Percentiles rank a stretch among this genome's conserved stretches.
Conservation (phyloP, 2,797 vertebrate genomes). For the Gymnodraco acuticeps region DNA sequence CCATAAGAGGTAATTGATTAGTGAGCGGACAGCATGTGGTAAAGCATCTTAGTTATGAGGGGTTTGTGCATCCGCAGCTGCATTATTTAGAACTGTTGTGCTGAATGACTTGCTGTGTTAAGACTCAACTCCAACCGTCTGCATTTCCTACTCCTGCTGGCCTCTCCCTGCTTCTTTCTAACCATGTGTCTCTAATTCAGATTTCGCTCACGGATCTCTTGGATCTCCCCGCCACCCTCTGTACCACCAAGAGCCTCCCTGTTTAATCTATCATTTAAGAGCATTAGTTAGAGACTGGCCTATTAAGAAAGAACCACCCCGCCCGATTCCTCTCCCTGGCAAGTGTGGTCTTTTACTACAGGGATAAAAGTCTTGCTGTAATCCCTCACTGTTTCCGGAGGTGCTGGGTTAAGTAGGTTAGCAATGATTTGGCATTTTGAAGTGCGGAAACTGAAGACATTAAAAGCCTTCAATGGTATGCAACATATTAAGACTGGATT, state of each 20-base stretch:
- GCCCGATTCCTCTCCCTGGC: slow-evolving; percentile 41
- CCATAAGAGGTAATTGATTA: slow-evolving; percentile 31
- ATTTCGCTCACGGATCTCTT: slow-evolving; percentile 63
- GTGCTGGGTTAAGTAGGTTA: slow-evolving; percentile 77
- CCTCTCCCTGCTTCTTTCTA: slow-evolving; percentile 23
- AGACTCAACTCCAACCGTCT: slow-evolving; percentile 22
- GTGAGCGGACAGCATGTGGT: slow-evolving; percentile 6
- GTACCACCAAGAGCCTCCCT: slow-evolving; percentile 56
- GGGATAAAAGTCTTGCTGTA: slow-evolving; percentile 68
- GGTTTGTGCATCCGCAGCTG: slow-evolving; percentile 25
- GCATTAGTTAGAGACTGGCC: slow-evolving; percentile 67
- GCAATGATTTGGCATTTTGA: slow-evolving; percentile 79
- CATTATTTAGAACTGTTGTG: slow-evolving; percentile 43
- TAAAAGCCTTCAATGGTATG: slow-evolving; percentile 76
- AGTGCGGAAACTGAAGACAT: slow-evolving; percentile 77
- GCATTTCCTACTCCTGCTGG: slow-evolving; percentile 17
- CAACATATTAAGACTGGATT: slow-evolving; percentile 75
- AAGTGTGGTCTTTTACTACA: slow-evolving; percentile 60
- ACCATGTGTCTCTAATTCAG: slow-evolving; percentile 47
- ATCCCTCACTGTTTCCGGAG: slow-evolving; percentile 68
- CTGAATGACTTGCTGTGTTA: slow-evolving; percentile 43
- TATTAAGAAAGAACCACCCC: slow-evolving; percentile 54
- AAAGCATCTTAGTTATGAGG: slow-evolving; percentile 13
- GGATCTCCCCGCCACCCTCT: slow-evolving; percentile 40
- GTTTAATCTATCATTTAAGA: slow-evolving; percentile 77